phyloP scores from a whole-genome alignment of 2,888 invertebrate genomes.

The Scelioninae gen. 1 region DNA sequence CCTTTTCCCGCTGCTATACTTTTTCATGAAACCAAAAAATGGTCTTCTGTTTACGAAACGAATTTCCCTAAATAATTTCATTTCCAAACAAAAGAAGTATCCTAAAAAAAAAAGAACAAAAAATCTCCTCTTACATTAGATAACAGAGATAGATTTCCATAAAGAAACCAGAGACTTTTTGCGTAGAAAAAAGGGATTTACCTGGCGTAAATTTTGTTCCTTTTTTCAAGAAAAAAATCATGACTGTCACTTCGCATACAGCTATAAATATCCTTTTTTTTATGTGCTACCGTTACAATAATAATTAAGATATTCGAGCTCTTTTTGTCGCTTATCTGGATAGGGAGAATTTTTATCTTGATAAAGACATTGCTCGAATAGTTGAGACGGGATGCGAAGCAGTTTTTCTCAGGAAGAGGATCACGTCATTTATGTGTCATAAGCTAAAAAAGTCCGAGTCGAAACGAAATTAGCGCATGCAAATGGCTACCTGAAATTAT shows the following conservation, averaged over 20 bases:
- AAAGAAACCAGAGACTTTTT: no score
- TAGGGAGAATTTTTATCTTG: slow-evolving; percentile 37
- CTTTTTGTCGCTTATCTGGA: no score
- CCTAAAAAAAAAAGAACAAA: no score
- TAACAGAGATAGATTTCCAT: no score
- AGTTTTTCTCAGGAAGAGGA: slow-evolving; percentile 51
- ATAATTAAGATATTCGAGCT: slow-evolving; percentile 44
- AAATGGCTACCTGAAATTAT: slow-evolving; percentile 61
- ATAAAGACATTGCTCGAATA: slow-evolving; percentile 27
- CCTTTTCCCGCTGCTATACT: no score
- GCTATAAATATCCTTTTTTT: slow-evolving; percentile 48
- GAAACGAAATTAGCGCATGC: slow-evolving; percentile 58
- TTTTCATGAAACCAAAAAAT: no score
- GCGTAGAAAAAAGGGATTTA: slow-evolving; percentile 1
- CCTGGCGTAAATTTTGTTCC: neutral
- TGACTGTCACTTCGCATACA: slow-evolving; percentile 19
- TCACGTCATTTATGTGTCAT: slow-evolving; percentile 62
- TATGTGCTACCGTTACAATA: slow-evolving; percentile 47
- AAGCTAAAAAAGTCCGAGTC: slow-evolving; percentile 26
- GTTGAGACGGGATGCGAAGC: slow-evolving; percentile 6
- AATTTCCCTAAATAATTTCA: no score
- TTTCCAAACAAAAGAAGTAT: neutral
- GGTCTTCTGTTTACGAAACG: no score
- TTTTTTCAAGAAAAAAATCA: neutral
- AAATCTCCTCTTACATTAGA: no score